Base-by-base conservation (phyloP, 2,113 vertebrate genomes). In the Chitala chitala region DNA sequence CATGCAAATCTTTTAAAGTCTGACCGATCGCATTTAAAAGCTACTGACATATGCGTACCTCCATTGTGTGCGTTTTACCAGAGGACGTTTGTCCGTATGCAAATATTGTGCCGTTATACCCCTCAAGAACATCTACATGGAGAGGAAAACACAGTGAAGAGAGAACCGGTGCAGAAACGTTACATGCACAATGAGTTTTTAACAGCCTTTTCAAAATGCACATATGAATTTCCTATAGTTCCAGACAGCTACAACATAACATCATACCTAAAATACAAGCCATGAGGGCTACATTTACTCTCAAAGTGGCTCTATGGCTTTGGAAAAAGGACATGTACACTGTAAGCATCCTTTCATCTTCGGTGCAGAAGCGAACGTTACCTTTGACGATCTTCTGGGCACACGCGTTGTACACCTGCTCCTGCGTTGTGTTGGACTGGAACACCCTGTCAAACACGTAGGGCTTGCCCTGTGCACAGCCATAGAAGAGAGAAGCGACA, bases 361-460 rank as follows among this genome's bases (percentile, higher is more conserved):
- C n/a, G n/a, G n/a, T n/a, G n/a, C n/a, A 20, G 5, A n/a, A 44
- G 38, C 0, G 58, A 1, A n/a, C 8, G 81, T 89, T 86, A 98
- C 96, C 96, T 97, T 97, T 98, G 75, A 98, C 96, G 82, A 98
- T 98, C 86, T 93, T 95, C 86, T 95, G 98, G 84, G 96, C 96
- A 73, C 96, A 98, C 66, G 95, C 94, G 44, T 98, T 96, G 87
- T 98, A 98, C 22, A 98, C 96, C 89, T 98, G 96, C 71, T 98
- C 96, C 85, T 98, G 96, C 74, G 93, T 90, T 29, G 96, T 94
- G 65, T 79, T 96, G 72, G 96, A 95, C 85, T 93, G 92, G 86
- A 98, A 95, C 53, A 98, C 96, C 82, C 92, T 91, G 82, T 98
- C 96, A 86, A 94, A 98, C 81, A 87, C 88, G 77, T 96, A 98